Conservation (phyloP, 2,113 vertebrate genomes). For the Ardeotis arabs region DNA sequence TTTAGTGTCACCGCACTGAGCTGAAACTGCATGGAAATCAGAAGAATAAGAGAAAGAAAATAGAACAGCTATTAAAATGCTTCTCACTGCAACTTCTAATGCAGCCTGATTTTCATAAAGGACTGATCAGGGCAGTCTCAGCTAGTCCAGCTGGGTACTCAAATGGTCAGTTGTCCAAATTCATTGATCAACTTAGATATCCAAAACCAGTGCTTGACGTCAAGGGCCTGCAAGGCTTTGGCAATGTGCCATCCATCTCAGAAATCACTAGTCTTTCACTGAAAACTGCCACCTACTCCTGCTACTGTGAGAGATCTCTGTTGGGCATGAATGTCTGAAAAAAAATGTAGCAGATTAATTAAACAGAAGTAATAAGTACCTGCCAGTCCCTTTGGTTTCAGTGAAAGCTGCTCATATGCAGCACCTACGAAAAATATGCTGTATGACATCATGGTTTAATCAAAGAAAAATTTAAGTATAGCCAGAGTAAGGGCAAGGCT, state of each 20-base stretch:
- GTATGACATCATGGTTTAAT: neutral
- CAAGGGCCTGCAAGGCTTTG: neutral
- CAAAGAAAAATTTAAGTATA: neutral
- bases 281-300: neutral
- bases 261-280: neutral
- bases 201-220: neutral
- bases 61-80: neutral
- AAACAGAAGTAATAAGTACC: neutral
- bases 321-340: neutral
- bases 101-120: neutral
- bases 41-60: neutral
- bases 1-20: neutral
- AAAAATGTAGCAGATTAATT: neutral
- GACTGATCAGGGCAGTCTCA: neutral
- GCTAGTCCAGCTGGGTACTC: neutral
- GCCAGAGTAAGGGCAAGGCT: neutral
- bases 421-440: neutral
- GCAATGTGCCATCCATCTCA: neutral
- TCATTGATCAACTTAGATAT: neutral
- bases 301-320: neutral
- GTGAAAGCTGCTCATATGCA: neutral
- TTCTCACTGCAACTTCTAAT: neutral
- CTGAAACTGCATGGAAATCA: neutral
- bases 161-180: neutral
- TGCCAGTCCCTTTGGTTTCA: neutral